phyloP scores from a whole-genome alignment of 2,113 vertebrate genomes.

The Aviceda subcristata region DNA sequence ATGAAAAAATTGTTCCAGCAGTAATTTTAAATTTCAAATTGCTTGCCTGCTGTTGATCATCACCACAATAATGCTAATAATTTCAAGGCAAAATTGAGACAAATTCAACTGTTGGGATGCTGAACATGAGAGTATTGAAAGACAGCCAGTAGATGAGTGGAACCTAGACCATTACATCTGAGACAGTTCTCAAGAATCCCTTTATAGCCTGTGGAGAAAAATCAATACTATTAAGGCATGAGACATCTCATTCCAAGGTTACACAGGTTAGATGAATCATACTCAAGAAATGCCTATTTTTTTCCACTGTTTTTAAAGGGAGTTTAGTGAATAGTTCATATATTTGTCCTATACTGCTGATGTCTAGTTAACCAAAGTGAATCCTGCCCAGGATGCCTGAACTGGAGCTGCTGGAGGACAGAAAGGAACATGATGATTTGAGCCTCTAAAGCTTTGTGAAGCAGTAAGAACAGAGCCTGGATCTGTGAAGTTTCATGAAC shows the following conservation, averaged over 20 bases:
- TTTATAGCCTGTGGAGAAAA: neutral
- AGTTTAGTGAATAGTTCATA: neutral
- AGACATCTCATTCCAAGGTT: neutral
- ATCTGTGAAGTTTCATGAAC: neutral
- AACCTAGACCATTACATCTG: neutral
- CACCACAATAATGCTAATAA: neutral
- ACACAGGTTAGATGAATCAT: neutral
- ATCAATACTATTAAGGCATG: neutral
- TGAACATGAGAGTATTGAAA: neutral
- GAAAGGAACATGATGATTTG: neutral
- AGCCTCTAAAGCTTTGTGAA: neutral
- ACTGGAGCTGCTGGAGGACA: neutral
- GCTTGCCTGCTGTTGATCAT: neutral
- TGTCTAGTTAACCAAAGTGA: neutral
- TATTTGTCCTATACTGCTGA: neutral
- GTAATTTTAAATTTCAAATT: neutral
- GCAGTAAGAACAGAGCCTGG: neutral
- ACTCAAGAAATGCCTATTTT: neutral
- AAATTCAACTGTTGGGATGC: neutral
- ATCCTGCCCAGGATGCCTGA: neutral
- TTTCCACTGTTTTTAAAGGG: neutral
- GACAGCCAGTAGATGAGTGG: neutral
- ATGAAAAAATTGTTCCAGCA: neutral
- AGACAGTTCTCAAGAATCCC: neutral
- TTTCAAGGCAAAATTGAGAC: neutral